Conservation (phyloP, 2,888 invertebrate species). For the Stenchaetothrips biformis region DNA sequence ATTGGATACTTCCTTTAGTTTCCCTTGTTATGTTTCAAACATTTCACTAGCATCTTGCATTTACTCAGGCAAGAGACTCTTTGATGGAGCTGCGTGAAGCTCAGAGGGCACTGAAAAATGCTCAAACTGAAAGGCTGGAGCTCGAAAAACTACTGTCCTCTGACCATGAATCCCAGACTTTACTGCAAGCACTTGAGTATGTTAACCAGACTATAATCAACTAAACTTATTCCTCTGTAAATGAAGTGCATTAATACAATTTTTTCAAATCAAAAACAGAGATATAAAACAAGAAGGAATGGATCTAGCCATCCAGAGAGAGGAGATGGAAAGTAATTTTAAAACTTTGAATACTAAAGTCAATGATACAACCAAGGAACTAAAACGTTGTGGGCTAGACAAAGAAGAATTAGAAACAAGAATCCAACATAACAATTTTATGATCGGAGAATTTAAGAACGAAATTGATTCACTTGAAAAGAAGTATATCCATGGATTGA, state of each 20-base stretch:
- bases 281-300: too few relatives aligned
- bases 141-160: background rate
- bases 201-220: too few relatives aligned
- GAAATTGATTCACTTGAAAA: background rate
- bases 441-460: background rate
- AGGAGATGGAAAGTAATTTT: slow-evolving; percentile 24
- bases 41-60: background rate
- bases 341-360: slow-evolving; percentile 24
- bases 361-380: background rate
- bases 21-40: too few relatives aligned
- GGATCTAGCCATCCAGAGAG: too few relatives aligned
- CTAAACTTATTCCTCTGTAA: background rate
- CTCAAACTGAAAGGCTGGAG: background rate
- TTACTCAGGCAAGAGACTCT: background rate
- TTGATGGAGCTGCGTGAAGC: background rate
- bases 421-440: background rate
- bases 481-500: background rate
- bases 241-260: background rate
- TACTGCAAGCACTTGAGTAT: slow-evolving; percentile 6
- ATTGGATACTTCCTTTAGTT: slow-evolving; percentile 15
- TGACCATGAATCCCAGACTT: background rate
- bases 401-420: background rate
- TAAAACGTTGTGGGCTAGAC: background rate
- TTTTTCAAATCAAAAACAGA: background rate
- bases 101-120: background rate